These are phyloP conservation scores for Apamea sordens DNA, from an alignment of 2,888 invertebrate species.

Conservation along the genomic window DNA sequence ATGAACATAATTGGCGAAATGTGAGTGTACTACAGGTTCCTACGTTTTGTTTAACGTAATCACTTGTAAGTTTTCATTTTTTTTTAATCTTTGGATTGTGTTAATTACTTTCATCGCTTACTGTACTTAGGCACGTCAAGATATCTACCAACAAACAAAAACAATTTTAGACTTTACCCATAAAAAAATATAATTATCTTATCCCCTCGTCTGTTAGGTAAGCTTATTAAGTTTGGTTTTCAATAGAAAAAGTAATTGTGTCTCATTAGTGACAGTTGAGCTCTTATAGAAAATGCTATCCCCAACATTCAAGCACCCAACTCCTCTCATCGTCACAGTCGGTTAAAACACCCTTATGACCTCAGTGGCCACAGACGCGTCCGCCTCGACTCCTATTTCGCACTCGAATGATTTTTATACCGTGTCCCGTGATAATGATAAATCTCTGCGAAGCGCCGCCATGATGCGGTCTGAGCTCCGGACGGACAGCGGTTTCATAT, in stretches of 20 bases:
- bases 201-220: no score
- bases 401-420: conserved; percentile 72
- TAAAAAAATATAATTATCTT: not conserved
- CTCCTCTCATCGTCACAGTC: conserved; percentile 7
- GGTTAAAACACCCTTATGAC: conserved; percentile 35
- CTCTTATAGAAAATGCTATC: not conserved
- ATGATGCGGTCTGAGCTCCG: conserved; percentile 22
- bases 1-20: no score
- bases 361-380: conserved; percentile 48
- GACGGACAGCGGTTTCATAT: conserved; percentile 45
- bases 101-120: not conserved
- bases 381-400: conserved; percentile 67
- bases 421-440: conserved; percentile 68
- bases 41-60: not conserved
- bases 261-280: no score
- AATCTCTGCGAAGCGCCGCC: conserved; percentile 60
- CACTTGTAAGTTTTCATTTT: not conserved
- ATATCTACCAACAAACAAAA: not conserved
- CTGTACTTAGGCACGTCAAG: not conserved
- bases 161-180: not conserved
- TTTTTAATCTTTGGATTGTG: not conserved
- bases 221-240: no score
- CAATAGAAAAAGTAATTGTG: no score
- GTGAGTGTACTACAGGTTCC: no score
- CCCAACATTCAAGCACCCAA: not conserved